Conservation (phyloP, 1,140 invertebrate genomes). For the Asbolus verrucosus region DNA sequence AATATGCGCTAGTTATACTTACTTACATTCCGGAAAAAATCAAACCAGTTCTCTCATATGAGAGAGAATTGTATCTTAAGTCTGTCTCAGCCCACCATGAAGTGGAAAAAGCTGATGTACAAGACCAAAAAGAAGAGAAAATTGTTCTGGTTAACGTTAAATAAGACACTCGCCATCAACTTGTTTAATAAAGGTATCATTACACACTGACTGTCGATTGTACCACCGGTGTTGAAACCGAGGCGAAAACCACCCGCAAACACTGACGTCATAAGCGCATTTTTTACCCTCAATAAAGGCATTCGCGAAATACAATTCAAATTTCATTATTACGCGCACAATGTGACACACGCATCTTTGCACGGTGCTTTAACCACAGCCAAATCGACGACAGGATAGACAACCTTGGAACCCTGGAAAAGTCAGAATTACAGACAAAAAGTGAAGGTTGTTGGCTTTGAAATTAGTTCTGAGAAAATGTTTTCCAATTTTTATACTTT, state of each 20-base stretch:
- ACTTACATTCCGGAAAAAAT: conserved; percentile 53
- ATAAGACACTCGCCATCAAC: conserved; percentile 35
- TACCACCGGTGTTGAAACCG: conserved; percentile 38
- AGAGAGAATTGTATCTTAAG: conserved; percentile 50
- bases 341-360: too few species aligned
- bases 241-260: conserved; percentile 33
- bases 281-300: too few species aligned
- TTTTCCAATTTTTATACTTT: too few species aligned
- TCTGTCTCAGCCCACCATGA: conserved; percentile 51
- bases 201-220: conserved; percentile 1
- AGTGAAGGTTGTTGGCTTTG: too few species aligned
- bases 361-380: too few species aligned
- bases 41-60: conserved; percentile 54
- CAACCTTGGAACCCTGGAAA: too few species aligned
- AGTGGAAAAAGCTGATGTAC: conserved; percentile 47
- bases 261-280: conserved; percentile 23
- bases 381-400: too few species aligned
- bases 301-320: too few species aligned
- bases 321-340: too few species aligned
- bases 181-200: conserved; percentile 44
- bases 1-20: conserved; percentile 55
- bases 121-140: conserved; percentile 47
- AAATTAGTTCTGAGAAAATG: too few species aligned
- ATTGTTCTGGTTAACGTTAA: conserved; percentile 47
- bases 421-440: too few species aligned